A percentile compares a stretch with the other conserved stretches of the same genome.
Conservation (phyloP, 2,113 vertebrate species). For the Rhabdomys dilectus region DNA sequence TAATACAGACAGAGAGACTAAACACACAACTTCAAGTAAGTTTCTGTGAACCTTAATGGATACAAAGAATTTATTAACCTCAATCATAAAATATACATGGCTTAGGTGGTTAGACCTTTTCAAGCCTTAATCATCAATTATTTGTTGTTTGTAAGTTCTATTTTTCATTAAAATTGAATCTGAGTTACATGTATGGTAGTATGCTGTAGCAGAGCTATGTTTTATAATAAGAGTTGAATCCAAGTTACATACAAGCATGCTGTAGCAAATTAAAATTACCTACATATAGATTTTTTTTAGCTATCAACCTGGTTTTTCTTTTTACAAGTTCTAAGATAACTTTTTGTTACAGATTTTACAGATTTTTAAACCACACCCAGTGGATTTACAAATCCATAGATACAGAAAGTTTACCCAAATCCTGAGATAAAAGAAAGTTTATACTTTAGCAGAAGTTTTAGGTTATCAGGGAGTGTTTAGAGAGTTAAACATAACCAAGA, state of each 20-base stretch:
- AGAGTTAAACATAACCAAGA: not conserved
- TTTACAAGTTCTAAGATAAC: not conserved
- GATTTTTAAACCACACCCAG: not conserved
- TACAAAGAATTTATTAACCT: not conserved
- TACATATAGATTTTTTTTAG: not conserved
- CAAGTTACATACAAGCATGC: not conserved
- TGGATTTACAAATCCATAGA: not conserved
- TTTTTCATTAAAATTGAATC: not conserved
- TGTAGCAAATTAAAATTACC: not conserved
- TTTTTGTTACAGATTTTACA: not conserved
- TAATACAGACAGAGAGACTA: not conserved
- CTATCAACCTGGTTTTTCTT: not conserved
- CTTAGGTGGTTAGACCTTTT: not conserved
- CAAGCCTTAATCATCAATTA: not conserved
- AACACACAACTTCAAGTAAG: not conserved
- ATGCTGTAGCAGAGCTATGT: not conserved
- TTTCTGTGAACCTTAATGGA: not conserved
- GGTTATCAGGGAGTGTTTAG: not conserved
- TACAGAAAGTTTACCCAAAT: not conserved
- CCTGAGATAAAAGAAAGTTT: not conserved
- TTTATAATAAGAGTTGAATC: not conserved
- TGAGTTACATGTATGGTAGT: not conserved
- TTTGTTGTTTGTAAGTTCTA: not conserved
- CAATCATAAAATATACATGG: not conserved
- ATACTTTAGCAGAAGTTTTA: not conserved